A percentile compares a stretch with the other conserved stretches of the same genome.
These are phyloP conservation scores for Nomada hirtipes DNA, from an alignment of 2,888 invertebrate genomes.

Conservation along the genomic window DNA sequence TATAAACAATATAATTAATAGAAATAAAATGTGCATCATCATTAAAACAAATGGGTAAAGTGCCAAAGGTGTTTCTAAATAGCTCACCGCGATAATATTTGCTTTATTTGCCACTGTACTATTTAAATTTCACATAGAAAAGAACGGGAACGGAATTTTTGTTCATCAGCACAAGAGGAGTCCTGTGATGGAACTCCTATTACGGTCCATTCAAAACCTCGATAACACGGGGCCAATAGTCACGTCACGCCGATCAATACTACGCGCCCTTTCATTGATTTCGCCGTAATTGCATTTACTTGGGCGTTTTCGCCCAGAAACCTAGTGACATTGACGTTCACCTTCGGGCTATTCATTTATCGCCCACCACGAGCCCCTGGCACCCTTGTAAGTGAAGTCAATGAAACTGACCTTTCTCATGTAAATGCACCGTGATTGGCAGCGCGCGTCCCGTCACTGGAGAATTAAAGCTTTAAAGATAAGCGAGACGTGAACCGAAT, in stretches of 20 bases:
- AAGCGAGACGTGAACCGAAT: conserved; percentile 38
- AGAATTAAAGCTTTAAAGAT: conserved; percentile 44
- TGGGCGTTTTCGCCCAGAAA: conserved; percentile 76
- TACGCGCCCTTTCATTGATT: conserved; percentile 73
- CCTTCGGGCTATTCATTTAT: conserved; percentile 66
- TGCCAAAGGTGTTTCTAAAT: too few relatives aligned
- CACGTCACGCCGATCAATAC: conserved; percentile 70
- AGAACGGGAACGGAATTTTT: conserved; percentile 18
- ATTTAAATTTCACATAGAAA: background rate
- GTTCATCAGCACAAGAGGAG: background rate
- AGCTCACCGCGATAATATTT: too few relatives aligned
- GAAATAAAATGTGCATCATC: too few relatives aligned
- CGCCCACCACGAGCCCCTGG: conserved; percentile 42
- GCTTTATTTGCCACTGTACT: too few relatives aligned
- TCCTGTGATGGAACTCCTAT: conserved; percentile 28
- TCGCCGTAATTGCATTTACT: conserved; percentile 76
- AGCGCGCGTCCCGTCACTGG: conserved; percentile 24
- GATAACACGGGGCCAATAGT: conserved; percentile 47
- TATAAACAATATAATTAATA: too few relatives aligned
- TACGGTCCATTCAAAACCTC: conserved; percentile 46
- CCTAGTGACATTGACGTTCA: conserved; percentile 78
- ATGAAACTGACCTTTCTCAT: conserved; percentile 72
- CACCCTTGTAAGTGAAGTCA: conserved; percentile 55
- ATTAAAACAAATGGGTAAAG: too few relatives aligned
- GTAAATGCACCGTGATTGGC: conserved; percentile 57